A percentile compares a stretch with the other conserved stretches of the same genome.
phyloP scores from a whole-genome alignment of 2,113 vertebrate species.

The Xiphias gladius region DNA sequence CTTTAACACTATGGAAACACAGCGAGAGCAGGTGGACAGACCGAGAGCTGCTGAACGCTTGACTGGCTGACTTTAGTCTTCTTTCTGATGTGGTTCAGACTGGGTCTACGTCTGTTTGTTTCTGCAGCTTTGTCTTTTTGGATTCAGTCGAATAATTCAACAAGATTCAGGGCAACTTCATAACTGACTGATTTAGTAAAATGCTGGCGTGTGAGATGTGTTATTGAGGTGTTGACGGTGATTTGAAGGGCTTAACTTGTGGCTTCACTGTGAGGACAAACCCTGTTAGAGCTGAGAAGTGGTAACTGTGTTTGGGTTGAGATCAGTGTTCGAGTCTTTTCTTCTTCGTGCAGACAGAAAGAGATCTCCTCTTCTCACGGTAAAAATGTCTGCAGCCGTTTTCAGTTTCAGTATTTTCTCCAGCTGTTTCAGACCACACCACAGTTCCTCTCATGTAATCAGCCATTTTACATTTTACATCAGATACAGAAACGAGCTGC shows the following conservation, averaged over 20 bases:
- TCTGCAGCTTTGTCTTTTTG: constrained; percentile 1
- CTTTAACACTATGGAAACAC: background rate
- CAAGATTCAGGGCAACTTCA: background rate
- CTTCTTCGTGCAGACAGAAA: background rate
- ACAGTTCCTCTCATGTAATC: background rate
- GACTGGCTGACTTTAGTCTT: background rate
- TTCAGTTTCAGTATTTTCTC: background rate
- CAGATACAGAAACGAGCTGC: background rate
- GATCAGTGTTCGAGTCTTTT: too few relatives aligned
- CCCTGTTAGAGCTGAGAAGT: background rate
- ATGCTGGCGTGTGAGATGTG: background rate
- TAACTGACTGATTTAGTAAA: background rate
- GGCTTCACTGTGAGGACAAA: constrained; percentile 15
- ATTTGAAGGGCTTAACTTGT: background rate
- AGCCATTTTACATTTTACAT: background rate
- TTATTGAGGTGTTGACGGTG: background rate
- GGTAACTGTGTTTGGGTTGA: too few relatives aligned
- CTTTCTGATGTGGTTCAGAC: background rate
- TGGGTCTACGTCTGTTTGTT: background rate
- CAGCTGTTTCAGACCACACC: background rate
- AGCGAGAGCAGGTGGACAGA: background rate
- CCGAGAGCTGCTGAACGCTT: constrained; percentile 8
- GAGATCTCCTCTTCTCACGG: too few relatives aligned
- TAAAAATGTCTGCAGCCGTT: background rate
- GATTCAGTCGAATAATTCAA: background rate